Evolutionary conservation across 2,797 vertebrate genomes (phyloP), one percentile per base, ranked within the genome.

Genomic region (Halcyon leucocephala): DNA sequence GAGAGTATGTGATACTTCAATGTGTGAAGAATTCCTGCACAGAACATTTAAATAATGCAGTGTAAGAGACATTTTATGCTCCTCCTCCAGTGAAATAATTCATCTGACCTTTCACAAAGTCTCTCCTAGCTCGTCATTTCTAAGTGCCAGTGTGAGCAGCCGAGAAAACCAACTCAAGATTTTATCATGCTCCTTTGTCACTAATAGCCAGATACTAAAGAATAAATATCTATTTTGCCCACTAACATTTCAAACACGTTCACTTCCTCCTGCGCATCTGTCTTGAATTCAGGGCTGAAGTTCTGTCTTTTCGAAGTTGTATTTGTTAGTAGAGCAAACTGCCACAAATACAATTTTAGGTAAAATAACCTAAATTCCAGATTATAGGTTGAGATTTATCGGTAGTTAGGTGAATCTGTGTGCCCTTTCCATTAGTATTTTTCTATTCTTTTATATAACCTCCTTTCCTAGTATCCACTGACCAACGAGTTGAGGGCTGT

Each of bases 171-270:
- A 82, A 71, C 2, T 6, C 28, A 78, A 60, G 20, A 67, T 52
- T 89, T 84, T 72, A 29, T 77, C 57, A 29, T 67, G 29, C 77
- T 92, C 9, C 64, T 89, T 69, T 57, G 52, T 79, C 52, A 85
- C 22, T 24, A 91, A 84, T 37, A 86, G 22, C 28, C 64, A 86
- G 72, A 78, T 79, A 69, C 12, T 44, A 55, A 71, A 79, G 60
- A 84, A 83, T 61, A 95, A 95, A 78, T 28, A 72, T 80, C 93
- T 96, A 17, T 92, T 93, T 67, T 95, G 67, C 72, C 42, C 78
- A 57, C 60, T 93, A 85, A 62, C 35, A 44, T 60, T 73, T 76
- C 26, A 60, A 87, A 11, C 72, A 51, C 10, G 4, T 80, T 92
- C 48, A 64, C 22, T 89, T 92, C 73, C 95, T 62, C 70, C 95